These are phyloP conservation scores for Turritopsis rubra DNA, from an alignment of 30 jellyfish, hydroid and myxozoan species.

Conservation along the genomic window DNA sequence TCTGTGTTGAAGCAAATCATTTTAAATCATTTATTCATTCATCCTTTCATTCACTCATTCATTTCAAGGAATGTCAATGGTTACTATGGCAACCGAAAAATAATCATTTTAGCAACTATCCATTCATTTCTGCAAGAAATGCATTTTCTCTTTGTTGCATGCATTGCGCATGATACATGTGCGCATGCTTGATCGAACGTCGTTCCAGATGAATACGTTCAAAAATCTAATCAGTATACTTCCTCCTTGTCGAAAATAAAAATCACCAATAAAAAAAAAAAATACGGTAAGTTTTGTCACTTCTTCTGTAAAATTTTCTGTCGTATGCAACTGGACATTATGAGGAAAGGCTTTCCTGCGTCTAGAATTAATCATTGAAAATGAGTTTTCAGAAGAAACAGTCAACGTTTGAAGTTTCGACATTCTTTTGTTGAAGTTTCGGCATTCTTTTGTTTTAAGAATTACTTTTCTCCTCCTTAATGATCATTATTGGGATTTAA, in stretches of 20 bases:
- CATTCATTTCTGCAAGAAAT: background rate
- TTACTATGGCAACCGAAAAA: background rate
- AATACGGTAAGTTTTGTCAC: background rate
- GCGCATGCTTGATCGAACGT: background rate
- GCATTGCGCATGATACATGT: background rate
- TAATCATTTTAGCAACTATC: background rate
- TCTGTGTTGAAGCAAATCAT: background rate
- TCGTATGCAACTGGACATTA: too few species aligned
- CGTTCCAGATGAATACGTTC: background rate
- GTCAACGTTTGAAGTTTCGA: too few species aligned
- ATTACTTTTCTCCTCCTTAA: too few species aligned
- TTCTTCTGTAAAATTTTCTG: too few species aligned
- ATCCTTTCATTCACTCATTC: background rate
- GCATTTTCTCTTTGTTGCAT: background rate
- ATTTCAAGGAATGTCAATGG: background rate
- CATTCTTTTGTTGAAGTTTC: background rate
- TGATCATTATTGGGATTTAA: too few species aligned
- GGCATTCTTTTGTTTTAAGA: too few species aligned
- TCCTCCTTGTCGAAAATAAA: background rate
- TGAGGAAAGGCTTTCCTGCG: too few species aligned
- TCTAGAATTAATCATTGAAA: too few species aligned
- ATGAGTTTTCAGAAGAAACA: too few species aligned
- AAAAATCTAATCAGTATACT: background rate
- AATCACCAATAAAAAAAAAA: too few species aligned
- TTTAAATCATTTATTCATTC: background rate